Conservation (phyloP, 2,888 invertebrate genomes). For the Zaprionus bogoriensis region DNA sequence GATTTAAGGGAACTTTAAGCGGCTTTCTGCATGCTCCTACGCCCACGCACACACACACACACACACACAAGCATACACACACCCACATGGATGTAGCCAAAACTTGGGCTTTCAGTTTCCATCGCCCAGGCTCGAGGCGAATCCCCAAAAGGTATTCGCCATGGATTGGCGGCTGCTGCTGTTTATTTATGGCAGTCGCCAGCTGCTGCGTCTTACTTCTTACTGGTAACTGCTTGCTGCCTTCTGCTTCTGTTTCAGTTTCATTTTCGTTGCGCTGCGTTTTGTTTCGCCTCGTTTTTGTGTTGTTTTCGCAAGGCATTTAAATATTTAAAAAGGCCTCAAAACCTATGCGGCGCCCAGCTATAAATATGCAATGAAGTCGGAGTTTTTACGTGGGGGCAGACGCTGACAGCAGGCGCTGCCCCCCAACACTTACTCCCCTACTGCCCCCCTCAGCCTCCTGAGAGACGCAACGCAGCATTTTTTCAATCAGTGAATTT, state of each 20-base stretch:
- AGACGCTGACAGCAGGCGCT: conserved; percentile 21
- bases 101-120: conserved; percentile 11
- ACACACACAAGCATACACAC: neutral
- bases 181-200: conserved; percentile 68
- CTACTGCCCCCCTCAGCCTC: neutral
- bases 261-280: neutral
- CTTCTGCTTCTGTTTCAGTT: neutral
- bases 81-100: neutral
- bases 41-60: neutral
- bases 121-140: too few relatives aligned
- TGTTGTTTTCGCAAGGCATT: conserved; percentile 59
- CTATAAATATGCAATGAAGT: conserved; percentile 72
- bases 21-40: neutral
- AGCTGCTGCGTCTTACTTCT: conserved; percentile 31
- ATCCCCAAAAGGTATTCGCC: conserved; percentile 39
- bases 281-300: conserved; percentile 24
- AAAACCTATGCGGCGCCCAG: conserved; percentile 50
- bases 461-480: conserved; percentile 8
- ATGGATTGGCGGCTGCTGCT: conserved; percentile 38
- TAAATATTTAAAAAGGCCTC: conserved; percentile 69
- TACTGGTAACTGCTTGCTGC: conserved; percentile 26
- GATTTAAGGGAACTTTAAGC: conserved; percentile 27
- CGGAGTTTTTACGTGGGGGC: conserved; percentile 28
- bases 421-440: neutral
- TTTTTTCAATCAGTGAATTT: conserved; percentile 67